Conservation (phyloP, 2,888 invertebrate genomes). For the Plagiodera versicolora region DNA sequence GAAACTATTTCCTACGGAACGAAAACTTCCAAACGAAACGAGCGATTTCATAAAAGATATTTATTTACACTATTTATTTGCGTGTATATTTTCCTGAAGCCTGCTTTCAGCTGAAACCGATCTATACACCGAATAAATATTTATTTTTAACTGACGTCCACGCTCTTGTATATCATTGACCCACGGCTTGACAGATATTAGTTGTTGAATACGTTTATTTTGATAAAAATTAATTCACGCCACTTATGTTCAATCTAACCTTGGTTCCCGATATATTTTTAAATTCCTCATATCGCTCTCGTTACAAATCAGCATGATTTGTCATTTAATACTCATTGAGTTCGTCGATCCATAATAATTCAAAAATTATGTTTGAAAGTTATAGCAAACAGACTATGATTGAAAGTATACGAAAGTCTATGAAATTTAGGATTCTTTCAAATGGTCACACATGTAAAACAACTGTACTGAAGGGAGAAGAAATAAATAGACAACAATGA, state of each 20-base stretch:
- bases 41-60: too few species aligned
- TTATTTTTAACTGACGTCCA: slow-evolving; percentile 22
- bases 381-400: too few species aligned
- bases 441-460: too few species aligned
- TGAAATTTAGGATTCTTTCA: too few species aligned
- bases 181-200: slow-evolving; percentile 28
- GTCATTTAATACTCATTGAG: not conserved
- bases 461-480: too few species aligned
- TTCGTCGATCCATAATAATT: not conserved
- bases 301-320: not conserved
- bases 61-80: not conserved
- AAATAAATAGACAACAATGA: too few species aligned
- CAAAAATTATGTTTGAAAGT: too few species aligned
- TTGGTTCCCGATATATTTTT: slow-evolving; percentile 8
- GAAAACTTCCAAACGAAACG: too few species aligned
- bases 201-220: slow-evolving; percentile 24
- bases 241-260: slow-evolving; percentile 16
- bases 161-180: slow-evolving; percentile 22
- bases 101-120: not conserved
- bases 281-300: not conserved
- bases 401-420: too few species aligned
- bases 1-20: too few species aligned
- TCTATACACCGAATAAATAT: slow-evolving; percentile 2
- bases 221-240: slow-evolving; percentile 25
- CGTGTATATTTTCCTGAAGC: not conserved